Evolutionary conservation across 2,113 vertebrate species (phyloP).

Genomic region (Patagioenas fasciata): DNA sequence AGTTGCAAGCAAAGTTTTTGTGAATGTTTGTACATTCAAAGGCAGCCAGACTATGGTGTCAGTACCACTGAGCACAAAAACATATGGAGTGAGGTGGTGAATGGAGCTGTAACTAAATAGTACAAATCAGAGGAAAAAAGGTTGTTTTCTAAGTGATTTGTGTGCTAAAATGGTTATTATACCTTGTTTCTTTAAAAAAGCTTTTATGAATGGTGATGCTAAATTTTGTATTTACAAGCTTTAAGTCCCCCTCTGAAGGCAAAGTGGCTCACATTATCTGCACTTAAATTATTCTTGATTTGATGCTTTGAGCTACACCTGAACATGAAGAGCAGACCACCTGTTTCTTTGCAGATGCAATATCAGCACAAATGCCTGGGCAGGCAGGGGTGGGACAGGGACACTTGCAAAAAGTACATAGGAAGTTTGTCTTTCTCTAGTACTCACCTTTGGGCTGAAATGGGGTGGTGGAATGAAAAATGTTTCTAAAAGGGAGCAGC

Average conservation of each 20-base stretch:
- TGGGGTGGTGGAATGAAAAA: not conserved
- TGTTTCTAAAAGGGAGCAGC: not conserved
- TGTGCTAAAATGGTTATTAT: not conserved
- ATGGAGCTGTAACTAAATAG: not conserved
- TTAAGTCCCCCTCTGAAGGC: not conserved
- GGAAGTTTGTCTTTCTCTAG: not conserved
- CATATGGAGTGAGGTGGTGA: not conserved
- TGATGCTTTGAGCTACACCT: not conserved
- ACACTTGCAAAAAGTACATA: not conserved
- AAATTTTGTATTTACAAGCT: not conserved
- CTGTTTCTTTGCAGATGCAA: not conserved
- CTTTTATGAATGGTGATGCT: not conserved
- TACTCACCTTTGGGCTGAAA: not conserved
- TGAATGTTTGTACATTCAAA: not conserved
- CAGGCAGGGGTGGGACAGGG: too few relatives aligned
- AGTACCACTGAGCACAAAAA: not conserved
- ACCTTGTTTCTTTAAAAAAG: not conserved
- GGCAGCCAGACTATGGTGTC: not conserved
- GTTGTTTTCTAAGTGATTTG: fast-evolving
- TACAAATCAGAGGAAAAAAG: not conserved
- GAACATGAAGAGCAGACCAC: not conserved
- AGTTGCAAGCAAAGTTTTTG: not conserved
- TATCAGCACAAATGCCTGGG: not conserved
- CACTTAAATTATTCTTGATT: not conserved
- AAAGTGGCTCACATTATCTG: not conserved